Evolutionary conservation across 2,797 vertebrate species (phyloP).

Genomic region (Enteromius radiatus): DNA sequence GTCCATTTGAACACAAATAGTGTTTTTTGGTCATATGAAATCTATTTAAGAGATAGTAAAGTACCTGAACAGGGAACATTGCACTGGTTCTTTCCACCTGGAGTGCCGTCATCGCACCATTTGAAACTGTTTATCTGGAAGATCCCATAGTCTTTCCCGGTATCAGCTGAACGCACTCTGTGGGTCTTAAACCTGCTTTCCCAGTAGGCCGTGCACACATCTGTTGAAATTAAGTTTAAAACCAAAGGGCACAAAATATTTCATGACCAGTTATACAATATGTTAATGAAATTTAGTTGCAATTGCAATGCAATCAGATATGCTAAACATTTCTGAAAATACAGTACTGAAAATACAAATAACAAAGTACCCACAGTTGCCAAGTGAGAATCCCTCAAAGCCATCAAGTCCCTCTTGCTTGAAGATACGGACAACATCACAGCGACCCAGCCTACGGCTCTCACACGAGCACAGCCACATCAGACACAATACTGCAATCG

Average conservation of each 20-base stretch:
- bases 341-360: not conserved
- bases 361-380: slow-evolving; percentile 58
- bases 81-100: slow-evolving; percentile 53
- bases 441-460: slow-evolving; percentile 29
- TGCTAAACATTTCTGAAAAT: not conserved
- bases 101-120: slow-evolving; percentile 61
- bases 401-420: slow-evolving; percentile 52
- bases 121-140: slow-evolving; percentile 66
- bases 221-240: slow-evolving; percentile 38
- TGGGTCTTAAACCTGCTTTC: slow-evolving; percentile 60
- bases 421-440: slow-evolving; percentile 51
- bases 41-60: not conserved
- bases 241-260: not conserved
- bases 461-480: slow-evolving; percentile 41
- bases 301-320: not conserved
- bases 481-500: slow-evolving; percentile 27
- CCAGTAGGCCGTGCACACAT: slow-evolving; percentile 60
- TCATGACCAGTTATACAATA: not conserved
- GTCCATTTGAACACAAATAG: too few relatives aligned
- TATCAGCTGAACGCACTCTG: slow-evolving; percentile 46
- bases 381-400: slow-evolving; percentile 57
- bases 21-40: not conserved
- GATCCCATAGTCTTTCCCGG: slow-evolving; percentile 63
- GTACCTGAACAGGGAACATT: slow-evolving; percentile 50
- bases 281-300: too few relatives aligned